Conservation (phyloP, 2,797 vertebrate species). For the Pseudochirops cupreus region DNA sequence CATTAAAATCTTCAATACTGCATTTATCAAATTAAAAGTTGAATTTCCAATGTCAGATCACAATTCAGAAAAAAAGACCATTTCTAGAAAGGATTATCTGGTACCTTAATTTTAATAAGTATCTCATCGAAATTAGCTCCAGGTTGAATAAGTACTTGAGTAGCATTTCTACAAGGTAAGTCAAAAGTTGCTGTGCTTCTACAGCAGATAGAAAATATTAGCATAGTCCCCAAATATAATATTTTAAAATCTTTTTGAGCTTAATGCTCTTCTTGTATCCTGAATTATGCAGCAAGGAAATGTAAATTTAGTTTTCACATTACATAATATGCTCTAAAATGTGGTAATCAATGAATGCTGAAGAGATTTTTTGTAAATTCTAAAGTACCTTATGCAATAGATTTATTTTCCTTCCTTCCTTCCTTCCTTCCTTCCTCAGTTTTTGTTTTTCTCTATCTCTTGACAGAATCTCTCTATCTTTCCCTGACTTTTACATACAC, state of each 20-base stretch:
- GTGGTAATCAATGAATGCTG: background rate
- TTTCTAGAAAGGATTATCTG: background rate
- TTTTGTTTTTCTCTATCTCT: background rate
- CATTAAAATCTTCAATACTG: background rate
- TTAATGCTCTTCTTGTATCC: no score
- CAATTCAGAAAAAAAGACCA: background rate
- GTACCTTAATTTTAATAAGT: background rate
- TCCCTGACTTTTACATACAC: no score
- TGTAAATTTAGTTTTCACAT: background rate
- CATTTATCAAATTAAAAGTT: background rate
- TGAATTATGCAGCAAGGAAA: background rate
- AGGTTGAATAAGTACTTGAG: background rate
- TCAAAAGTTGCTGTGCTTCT: background rate
- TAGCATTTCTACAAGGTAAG: background rate
- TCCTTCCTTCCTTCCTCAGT: background rate
- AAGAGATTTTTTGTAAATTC: background rate
- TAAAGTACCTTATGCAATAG: background rate
- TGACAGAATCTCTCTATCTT: background rate
- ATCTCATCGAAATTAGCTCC: background rate
- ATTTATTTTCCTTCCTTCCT: no score
- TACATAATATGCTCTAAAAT: background rate
- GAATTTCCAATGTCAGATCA: background rate
- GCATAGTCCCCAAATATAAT: background rate
- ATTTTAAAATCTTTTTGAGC: background rate
- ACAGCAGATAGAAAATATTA: background rate